Evolutionary conservation across 2,888 invertebrate species (phyloP).

Genomic region (Folsomia candida): DNA sequence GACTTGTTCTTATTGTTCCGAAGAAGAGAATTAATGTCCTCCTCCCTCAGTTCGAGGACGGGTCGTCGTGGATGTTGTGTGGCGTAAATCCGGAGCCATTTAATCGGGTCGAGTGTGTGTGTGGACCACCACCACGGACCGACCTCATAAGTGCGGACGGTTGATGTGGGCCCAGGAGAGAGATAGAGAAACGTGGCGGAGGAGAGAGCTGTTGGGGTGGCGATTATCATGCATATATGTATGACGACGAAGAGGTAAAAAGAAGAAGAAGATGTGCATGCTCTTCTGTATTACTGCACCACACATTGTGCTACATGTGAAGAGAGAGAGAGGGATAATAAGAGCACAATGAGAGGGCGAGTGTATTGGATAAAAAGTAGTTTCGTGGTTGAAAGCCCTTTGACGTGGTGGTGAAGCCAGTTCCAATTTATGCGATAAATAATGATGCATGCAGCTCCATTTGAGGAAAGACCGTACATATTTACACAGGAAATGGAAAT

Average conservation of each 20-base stretch:
- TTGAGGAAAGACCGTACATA: slow-evolving; percentile 38
- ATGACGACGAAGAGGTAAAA: no score
- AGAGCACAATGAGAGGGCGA: slow-evolving; percentile 16
- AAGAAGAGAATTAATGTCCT: neutral
- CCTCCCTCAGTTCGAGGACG: neutral
- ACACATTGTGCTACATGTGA: neutral
- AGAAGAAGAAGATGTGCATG: no score
- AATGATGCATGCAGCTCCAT: slow-evolving; percentile 47
- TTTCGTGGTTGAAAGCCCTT: slow-evolving; percentile 49
- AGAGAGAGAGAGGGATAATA: neutral
- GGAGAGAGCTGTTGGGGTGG: no score
- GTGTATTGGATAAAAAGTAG: slow-evolving; percentile 46
- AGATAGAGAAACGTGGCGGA: neutral
- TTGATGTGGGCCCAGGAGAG: neutral
- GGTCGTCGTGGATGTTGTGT: no score
- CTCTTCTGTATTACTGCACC: neutral
- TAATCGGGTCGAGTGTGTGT: slow-evolving; percentile 3
- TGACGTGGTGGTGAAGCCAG: slow-evolving; percentile 42
- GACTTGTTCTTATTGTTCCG: no score
- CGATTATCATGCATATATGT: slow-evolving; percentile 2
- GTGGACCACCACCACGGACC: no score
- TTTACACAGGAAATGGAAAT: slow-evolving; percentile 51
- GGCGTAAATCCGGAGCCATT: slow-evolving; percentile 8
- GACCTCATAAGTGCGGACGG: neutral
- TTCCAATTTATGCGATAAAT: slow-evolving; percentile 49